phyloP scores from a whole-genome alignment of 2,888 invertebrate genomes.

The Noctua comes region DNA sequence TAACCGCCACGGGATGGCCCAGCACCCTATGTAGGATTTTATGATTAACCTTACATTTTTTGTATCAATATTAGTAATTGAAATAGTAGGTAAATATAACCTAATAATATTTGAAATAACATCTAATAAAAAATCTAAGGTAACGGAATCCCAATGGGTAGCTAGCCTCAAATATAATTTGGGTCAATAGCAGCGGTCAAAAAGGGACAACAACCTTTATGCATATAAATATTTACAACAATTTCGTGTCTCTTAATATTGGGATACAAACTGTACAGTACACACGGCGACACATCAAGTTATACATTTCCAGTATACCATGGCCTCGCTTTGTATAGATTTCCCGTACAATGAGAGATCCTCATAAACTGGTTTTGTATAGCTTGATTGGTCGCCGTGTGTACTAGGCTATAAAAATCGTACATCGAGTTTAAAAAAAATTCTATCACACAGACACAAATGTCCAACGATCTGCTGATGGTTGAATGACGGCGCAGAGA shows the following conservation, averaged over 20 bases:
- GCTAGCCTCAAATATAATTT: constrained; percentile 50
- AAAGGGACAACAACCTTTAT: constrained; percentile 32
- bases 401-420: not conserved
- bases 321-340: too few relatives aligned
- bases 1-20: too few relatives aligned
- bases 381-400: too few relatives aligned
- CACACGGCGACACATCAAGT: too few relatives aligned
- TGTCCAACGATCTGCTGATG: not conserved
- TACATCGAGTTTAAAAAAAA: not conserved
- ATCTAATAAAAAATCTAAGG: constrained; percentile 27
- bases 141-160: constrained; percentile 31
- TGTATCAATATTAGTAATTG: not conserved
- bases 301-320: too few relatives aligned
- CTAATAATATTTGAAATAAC: constrained; percentile 21
- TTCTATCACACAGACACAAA: not conserved
- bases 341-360: too few relatives aligned
- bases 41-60: not conserved
- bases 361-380: too few relatives aligned
- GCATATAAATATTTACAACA: constrained; percentile 51
- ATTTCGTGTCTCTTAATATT: constrained; percentile 30
- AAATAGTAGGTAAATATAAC: not conserved
- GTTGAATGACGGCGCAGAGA: not conserved
- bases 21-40: not conserved
- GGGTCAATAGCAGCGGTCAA: constrained; percentile 54
- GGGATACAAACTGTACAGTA: constrained; percentile 10